These are phyloP conservation scores for Drosophila incognita DNA, from an alignment of 2,888 invertebrate species.

Conservation along the genomic window DNA sequence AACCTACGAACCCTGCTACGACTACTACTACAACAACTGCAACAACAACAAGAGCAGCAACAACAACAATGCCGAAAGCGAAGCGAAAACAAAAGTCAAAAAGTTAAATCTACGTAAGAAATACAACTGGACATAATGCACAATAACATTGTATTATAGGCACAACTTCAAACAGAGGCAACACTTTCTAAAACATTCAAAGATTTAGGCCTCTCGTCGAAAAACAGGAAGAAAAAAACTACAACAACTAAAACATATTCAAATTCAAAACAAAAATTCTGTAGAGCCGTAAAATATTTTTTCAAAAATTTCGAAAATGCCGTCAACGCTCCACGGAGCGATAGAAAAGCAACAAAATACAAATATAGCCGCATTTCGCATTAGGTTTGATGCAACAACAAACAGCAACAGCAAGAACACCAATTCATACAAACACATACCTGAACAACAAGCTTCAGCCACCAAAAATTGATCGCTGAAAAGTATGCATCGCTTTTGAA, in stretches of 20 bases:
- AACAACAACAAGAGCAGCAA: constrained; percentile 38
- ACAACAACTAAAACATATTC: constrained; percentile 2
- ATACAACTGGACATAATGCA: constrained; percentile 69
- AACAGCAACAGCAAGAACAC: constrained; percentile 30
- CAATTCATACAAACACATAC: constrained; percentile 32
- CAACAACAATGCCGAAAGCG: constrained; percentile 62
- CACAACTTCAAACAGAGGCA: constrained; percentile 42
- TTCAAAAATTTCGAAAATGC: constrained; percentile 62
- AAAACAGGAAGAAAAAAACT: constrained; percentile 10
- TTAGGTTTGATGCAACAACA: constrained; percentile 38
- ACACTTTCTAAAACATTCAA: constrained; percentile 29
- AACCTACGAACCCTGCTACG: constrained; percentile 55
- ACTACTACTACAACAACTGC: constrained; percentile 49
- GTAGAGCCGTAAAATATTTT: constrained; percentile 66
- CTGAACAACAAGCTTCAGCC: constrained; percentile 31
- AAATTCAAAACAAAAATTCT: constrained; percentile 65
- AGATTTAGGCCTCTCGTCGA: constrained; percentile 54
- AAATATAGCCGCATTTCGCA: constrained; percentile 43
- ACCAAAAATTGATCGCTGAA: constrained; percentile 28
- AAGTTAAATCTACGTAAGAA: constrained; percentile 76
- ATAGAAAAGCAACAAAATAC: constrained; percentile 27
- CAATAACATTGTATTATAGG: constrained; percentile 19
- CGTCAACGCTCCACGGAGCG: constrained; percentile 23
- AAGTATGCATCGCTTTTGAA: constrained; percentile 43
- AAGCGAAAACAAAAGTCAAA: constrained; percentile 70